Percentiles rank a stretch among this genome's conserved stretches.
phyloP scores from a whole-genome alignment of 2,888 invertebrate genomes.

The Cynaeus angustus region DNA sequence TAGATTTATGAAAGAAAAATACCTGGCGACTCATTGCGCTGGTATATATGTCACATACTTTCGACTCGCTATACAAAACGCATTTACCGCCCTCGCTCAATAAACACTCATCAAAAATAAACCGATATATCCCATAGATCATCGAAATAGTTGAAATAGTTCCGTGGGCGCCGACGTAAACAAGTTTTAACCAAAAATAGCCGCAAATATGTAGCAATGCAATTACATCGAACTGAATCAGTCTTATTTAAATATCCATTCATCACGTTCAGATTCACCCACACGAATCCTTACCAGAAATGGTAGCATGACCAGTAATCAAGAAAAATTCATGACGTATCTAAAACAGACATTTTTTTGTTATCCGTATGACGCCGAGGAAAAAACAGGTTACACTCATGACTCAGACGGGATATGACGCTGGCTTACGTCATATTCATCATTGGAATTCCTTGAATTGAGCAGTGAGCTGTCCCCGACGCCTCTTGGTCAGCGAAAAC shows the following conservation, averaged over 20 bases:
- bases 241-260: conserved; percentile 45
- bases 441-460: conserved; percentile 54
- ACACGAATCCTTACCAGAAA: conserved; percentile 30
- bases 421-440: conserved; percentile 53
- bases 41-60: conserved; percentile 39
- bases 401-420: conserved; percentile 53
- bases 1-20: conserved; percentile 34
- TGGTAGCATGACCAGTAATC: conserved; percentile 26
- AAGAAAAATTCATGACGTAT: conserved; percentile 14
- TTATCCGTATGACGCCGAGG: conserved; percentile 43
- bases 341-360: conserved; percentile 4
- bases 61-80: background rate
- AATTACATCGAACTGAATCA: conserved; percentile 31
- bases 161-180: conserved; percentile 41
- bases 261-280: conserved; percentile 41
- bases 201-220: conserved; percentile 33
- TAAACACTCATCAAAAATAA: conserved; percentile 32
- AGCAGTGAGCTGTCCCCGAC: conserved; percentile 49
- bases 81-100: no score
- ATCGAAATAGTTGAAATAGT: conserved; percentile 33
- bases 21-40: conserved; percentile 6
- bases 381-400: conserved; percentile 44
- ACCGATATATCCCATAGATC: conserved; percentile 1
- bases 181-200: conserved; percentile 46
- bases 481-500: conserved; percentile 37